Percentiles rank a stretch among this genome's conserved stretches.
Conservation (phyloP, 2,113 vertebrate species). For the Antidorcas marsupialis region DNA sequence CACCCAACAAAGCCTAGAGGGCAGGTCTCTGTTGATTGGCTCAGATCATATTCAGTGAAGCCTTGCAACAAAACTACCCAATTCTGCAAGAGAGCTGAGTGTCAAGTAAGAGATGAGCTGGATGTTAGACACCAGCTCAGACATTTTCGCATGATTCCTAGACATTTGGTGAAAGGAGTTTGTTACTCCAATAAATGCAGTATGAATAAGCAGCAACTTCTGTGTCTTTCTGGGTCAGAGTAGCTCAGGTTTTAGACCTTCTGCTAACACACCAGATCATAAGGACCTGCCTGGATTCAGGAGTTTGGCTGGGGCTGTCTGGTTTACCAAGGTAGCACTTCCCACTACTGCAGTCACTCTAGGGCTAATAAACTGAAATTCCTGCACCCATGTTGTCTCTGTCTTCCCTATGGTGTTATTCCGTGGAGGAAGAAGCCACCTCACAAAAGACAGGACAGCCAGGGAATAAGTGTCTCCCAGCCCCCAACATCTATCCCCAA, state of each 20-base stretch:
- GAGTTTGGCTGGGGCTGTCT: background rate
- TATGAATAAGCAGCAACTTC: background rate
- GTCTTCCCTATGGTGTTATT: background rate
- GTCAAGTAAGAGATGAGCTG: background rate
- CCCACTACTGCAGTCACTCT: accelerated
- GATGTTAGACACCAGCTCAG: background rate
- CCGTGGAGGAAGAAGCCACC: background rate
- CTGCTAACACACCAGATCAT: background rate
- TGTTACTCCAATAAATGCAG: background rate
- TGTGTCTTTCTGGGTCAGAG: background rate
- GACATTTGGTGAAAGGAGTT: background rate
- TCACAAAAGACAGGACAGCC: background rate
- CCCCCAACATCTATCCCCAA: background rate
- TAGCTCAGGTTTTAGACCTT: background rate
- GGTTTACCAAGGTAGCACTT: background rate
- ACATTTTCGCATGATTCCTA: background rate
- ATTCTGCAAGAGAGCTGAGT: background rate
- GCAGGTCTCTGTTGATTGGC: background rate
- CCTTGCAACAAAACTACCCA: background rate
- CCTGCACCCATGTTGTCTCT: background rate
- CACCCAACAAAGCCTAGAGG: background rate
- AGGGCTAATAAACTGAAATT: background rate
- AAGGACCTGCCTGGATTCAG: background rate
- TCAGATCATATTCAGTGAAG: background rate
- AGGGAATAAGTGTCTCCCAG: background rate